Base-by-base conservation (phyloP, 2,797 vertebrate species). In the Melanotaenia nigrans region DNA sequence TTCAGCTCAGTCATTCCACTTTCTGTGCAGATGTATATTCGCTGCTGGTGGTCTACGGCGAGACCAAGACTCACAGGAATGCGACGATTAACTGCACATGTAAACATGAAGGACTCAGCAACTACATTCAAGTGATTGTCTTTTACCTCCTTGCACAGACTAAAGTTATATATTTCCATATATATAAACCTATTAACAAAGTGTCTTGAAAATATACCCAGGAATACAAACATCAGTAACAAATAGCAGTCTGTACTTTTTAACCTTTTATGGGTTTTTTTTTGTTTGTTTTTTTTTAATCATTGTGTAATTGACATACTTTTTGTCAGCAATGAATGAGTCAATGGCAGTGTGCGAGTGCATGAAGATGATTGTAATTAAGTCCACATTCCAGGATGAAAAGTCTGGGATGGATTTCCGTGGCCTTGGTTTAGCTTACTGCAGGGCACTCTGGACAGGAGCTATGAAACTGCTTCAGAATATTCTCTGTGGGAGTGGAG, bases 111-210 rank as follows among this genome's bases (percentile, higher is more conserved):
- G 77, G 83, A 90, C 89, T 84, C 73, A 11, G 88, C 80, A 81
- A 85, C 84, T 88, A 87, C 86, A 90, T 93, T 89, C 85, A 90
- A 91, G 88, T 93, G 93, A 95, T 93, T 94, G 93, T 95, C 92
- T 93, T 93, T 92, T 93, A 94, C 89, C 89, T 93, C 85, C 91
- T 95, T 95, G 94, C 94, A 95, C 93, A 95, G 93, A 93, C 90
- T 93, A 92, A 92, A 93, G 89, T 92, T 90, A 80, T 85, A 85
- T 85, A 89, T 82, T 83, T 92, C 84, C 82, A 93, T 91, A 92
- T 91, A 90, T 90, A 92, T 90, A 85, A 91, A 92, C 90, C 85
- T 93, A 93, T 94, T 93, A 94, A 94, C 93, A 92, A 93, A 94
- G 94, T 94, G 94, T 94, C 93, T 94, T 95, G 92, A 94, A 86